These are phyloP conservation scores for Cygnus atratus DNA, from an alignment of 2,113 vertebrate genomes.

Conservation along the genomic window DNA sequence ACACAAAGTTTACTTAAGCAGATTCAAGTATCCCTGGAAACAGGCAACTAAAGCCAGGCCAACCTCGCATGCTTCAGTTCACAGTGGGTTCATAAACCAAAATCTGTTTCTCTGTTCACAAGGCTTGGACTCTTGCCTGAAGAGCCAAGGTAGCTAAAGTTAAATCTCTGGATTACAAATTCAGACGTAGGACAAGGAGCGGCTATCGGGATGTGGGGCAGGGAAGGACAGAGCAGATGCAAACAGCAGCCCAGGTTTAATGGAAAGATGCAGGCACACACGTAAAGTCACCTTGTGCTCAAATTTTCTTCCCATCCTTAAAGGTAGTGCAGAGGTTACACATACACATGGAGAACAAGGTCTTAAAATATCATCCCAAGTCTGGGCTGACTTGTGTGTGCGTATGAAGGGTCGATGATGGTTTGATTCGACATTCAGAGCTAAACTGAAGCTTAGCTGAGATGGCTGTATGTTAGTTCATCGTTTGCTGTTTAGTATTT, in stretches of 20 bases:
- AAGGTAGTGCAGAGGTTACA: background rate
- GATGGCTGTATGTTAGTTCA: background rate
- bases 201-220: background rate
- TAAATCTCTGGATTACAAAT: background rate
- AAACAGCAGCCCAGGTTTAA: background rate
- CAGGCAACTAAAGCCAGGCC: conserved; percentile 3
- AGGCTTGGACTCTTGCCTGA: background rate
- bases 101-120: background rate
- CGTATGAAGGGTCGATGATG: background rate
- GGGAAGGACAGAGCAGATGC: background rate
- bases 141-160: background rate
- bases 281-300: accelerated
- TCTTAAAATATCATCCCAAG: accelerated
- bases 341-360: background rate
- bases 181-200: background rate
- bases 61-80: background rate
- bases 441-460: background rate
- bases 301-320: background rate
- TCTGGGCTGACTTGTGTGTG: background rate
- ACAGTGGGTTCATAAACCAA: background rate
- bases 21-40: conserved; percentile 39
- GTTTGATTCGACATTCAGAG: background rate
- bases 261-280: background rate
- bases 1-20: background rate
- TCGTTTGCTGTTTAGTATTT: background rate